Base-by-base conservation (phyloP, 2,888 invertebrate genomes). In the Azorinus chamasolen region DNA sequence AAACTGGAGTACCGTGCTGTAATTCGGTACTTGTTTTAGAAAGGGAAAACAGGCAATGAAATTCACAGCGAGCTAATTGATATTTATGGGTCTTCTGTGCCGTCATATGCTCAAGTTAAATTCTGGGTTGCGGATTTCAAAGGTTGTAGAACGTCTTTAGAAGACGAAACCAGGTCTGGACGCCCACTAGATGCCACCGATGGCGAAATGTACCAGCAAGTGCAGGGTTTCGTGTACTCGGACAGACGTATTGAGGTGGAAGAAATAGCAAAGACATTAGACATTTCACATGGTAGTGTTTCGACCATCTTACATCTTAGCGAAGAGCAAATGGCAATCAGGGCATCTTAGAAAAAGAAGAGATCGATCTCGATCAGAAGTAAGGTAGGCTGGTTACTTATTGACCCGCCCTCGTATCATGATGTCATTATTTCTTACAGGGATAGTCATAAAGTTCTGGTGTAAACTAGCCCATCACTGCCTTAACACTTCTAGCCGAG, bases 111-210 rank as follows among this genome's bases (percentile, higher is more conserved):
- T 5, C 51, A 25, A 25, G 22, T 18, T 51, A 51, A 51, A 25
- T 51, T 22, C 51, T 51, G 27, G 51, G 51, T 51, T 22, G 32
- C 32, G 32, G 10, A 32, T 6, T 32, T 32, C 32, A 32, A 32
- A 32, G 10, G 32, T 10, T 4, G 51, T 51, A 51, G 51, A 51
- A 16, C 27, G 51, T 51, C 51, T 6, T 18, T 24, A 51, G 8
- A 6, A 51, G 25, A 51, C 22, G 27, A 51, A 22, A 8, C 51
- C 51, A 22, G 51, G 27, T 51, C 27, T 16, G 51, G 51, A 51
- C 51, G 25, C 51, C 27, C 51, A 51, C 16, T 51, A 51, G 25
- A 51, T 51, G 51, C 51, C 51, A 51, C 25, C 22, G 51, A 51
- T 25, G 51, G 20, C 4, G 51, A 51, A 51, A 18, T 51, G 51